phyloP scores from a whole-genome alignment of 2,888 invertebrate genomes.

The Neuroscelio doddi region DNA sequence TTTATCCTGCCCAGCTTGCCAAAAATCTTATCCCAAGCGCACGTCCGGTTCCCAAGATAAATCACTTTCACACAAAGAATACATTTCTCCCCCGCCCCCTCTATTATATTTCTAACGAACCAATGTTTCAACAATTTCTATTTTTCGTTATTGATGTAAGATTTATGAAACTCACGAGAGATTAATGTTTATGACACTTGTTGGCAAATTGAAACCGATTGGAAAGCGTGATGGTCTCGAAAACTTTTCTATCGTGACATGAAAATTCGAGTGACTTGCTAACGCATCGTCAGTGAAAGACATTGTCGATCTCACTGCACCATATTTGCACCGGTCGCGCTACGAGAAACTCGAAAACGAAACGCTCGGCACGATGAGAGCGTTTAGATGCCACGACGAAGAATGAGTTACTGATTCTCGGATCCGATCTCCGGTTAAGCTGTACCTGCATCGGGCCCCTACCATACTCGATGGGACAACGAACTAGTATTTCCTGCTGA shows the following conservation, averaged over 20 bases:
- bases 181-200: no score
- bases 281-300: constrained; percentile 38
- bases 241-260: no score
- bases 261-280: constrained; percentile 29
- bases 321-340: constrained; percentile 30
- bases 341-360: constrained; percentile 38
- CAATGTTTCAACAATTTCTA: no score
- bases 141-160: no score
- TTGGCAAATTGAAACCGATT: no score
- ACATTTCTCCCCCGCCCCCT: no score
- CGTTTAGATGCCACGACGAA: constrained; percentile 63
- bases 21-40: constrained; percentile 52
- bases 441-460: constrained; percentile 54
- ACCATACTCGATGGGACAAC: constrained; percentile 35
- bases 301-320: constrained; percentile 43
- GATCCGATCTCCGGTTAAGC: constrained; percentile 59
- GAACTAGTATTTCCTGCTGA: constrained; percentile 40
- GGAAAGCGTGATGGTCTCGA: no score
- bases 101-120: no score
- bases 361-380: constrained; percentile 23
- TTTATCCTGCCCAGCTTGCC: constrained; percentile 50
- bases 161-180: no score
- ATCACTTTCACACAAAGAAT: constrained; percentile 1
- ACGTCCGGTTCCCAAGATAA: constrained; percentile 41
- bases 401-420: constrained; percentile 65